Evolutionary conservation across 2,113 vertebrate genomes (phyloP).

Genomic region (Cebidichthys violaceus): DNA sequence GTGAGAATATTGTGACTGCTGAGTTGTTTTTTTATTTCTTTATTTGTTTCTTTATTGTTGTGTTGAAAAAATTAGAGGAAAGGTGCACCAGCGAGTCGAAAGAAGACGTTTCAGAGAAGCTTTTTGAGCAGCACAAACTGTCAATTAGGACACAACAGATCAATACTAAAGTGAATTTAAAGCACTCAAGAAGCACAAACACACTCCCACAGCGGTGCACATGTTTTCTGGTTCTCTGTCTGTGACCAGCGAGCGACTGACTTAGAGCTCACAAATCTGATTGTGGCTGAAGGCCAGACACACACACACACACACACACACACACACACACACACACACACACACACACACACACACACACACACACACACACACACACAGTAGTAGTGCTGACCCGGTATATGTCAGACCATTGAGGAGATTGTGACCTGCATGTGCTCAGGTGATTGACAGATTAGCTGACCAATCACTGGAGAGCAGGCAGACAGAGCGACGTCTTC

Average conservation of each 20-base stretch:
- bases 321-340: not conserved
- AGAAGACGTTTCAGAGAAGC: not conserved
- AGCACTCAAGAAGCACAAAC: not conserved
- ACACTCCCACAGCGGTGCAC: slow-evolving; percentile 16
- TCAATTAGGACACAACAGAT: slow-evolving; percentile 1
- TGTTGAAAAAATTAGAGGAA: not conserved
- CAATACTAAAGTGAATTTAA: not conserved
- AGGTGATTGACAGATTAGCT: not conserved
- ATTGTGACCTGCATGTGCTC: not conserved
- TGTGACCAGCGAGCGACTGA: no score
- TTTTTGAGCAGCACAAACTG: not conserved
- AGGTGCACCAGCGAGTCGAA: not conserved
- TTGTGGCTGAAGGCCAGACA: not conserved
- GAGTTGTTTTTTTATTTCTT: not conserved
- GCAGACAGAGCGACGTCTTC: not conserved
- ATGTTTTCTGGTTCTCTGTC: slow-evolving; percentile 23
- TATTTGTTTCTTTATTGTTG: not conserved
- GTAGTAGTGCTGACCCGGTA: not conserved
- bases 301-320: not conserved
- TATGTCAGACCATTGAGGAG: not conserved
- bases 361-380: not conserved
- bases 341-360: not conserved
- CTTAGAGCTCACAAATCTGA: not conserved
- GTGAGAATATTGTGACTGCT: not conserved
- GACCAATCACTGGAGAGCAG: not conserved